A percentile compares a stretch with the other conserved stretches of the same genome.
Conservation (phyloP, 2,797 vertebrate genomes). For the Lemur catta region DNA sequence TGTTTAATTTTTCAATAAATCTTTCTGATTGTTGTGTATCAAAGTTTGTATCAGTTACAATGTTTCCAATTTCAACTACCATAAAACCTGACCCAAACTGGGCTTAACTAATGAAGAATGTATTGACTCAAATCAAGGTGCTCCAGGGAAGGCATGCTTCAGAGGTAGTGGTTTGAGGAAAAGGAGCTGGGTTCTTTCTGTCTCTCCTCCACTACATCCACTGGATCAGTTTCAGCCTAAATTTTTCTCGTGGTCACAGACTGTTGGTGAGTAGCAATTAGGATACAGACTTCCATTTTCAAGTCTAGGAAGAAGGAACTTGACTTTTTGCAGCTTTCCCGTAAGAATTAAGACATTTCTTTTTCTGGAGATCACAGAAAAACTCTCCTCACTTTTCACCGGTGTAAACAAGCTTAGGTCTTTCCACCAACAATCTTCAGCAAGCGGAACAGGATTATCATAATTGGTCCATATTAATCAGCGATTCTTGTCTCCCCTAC, state of each 20-base stretch:
- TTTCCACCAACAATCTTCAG: neutral
- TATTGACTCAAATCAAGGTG: neutral
- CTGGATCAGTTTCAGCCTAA: neutral
- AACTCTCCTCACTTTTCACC: neutral
- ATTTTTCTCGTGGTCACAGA: neutral
- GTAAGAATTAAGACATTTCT: neutral
- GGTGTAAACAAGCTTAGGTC: neutral
- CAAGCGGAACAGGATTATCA: neutral
- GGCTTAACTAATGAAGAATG: neutral
- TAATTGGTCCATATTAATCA: neutral
- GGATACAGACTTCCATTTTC: neutral
- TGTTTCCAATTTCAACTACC: neutral
- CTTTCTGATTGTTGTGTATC: neutral
- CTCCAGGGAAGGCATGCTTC: neutral
- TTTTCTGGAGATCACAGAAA: neutral
- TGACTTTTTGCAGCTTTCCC: neutral
- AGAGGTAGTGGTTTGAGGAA: neutral
- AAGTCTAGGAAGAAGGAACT: neutral
- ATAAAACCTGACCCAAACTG: neutral
- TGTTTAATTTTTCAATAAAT: neutral
- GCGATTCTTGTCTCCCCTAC: neutral
- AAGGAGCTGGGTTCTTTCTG: neutral
- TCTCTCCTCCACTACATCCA: neutral
- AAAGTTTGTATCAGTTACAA: neutral
- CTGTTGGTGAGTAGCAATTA: neutral